phyloP scores from a whole-genome alignment of 2,797 vertebrate genomes.

The Syndactyla subalaris region DNA sequence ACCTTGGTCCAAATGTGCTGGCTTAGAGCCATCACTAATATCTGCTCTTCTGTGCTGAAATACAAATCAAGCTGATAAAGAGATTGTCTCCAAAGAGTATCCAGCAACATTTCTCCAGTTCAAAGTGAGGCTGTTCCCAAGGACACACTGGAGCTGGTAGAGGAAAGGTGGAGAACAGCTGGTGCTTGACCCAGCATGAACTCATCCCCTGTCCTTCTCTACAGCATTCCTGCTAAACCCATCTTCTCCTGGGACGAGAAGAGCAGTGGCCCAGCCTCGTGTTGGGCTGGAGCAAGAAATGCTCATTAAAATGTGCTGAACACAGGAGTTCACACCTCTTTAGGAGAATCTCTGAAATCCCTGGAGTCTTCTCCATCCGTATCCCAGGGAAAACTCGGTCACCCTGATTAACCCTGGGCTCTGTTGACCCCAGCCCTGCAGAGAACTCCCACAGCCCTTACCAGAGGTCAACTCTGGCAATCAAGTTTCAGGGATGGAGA shows the following conservation, averaged over 20 bases:
- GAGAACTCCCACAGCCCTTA: background rate
- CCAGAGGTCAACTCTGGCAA: accelerated
- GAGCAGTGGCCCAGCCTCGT: accelerated
- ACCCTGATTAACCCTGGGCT: accelerated
- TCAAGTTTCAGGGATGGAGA: background rate
- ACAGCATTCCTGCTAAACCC: background rate
- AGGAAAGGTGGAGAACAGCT: background rate
- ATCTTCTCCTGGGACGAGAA: background rate
- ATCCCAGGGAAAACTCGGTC: background rate
- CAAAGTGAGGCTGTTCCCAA: background rate
- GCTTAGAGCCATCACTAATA: background rate
- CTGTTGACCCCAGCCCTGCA: background rate
- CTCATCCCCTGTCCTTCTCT: background rate
- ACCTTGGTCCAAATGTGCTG: background rate
- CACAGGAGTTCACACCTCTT: background rate
- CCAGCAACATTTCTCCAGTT: background rate
- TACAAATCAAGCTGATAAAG: background rate
- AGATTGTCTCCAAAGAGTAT: background rate
- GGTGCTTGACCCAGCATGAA: accelerated
- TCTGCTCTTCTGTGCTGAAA: background rate
- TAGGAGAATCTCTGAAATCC: background rate
- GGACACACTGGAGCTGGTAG: background rate
- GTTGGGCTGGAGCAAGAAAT: background rate
- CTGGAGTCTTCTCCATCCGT: background rate
- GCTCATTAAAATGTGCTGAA: background rate